Base-by-base conservation (phyloP, 1,140 invertebrate genomes). In the Coelopa frigida region DNA sequence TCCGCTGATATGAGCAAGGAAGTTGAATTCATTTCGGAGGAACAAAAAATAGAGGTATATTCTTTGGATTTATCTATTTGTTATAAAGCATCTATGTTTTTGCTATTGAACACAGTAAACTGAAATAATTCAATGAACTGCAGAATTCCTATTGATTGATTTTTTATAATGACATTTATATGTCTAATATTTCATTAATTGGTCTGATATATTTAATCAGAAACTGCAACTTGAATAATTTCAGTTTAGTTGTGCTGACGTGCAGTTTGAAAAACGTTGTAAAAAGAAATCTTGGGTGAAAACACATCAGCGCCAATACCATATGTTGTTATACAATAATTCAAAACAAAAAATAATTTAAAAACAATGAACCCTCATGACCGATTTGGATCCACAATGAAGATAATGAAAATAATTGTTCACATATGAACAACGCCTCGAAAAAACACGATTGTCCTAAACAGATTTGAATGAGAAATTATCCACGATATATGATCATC, bases 1-100 rank as follows among this genome's bases (percentile, higher is more conserved):
- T 48, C 35, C 11, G 40, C 35, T 44, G 59, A 66, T 45, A 53
- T 66, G 43, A 62, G 57, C 50, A 67, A 67, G 40, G 73, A 75
- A 53, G 72, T 74, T 33, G 72, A 75, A 57, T 74, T 74, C 52
- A 66, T 75, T 44, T 71, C 70, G 45, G 69, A 71, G 45, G 68
- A 72, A 45, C 63, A 62, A 38, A 62, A 70, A 43, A 71, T 74
- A 48, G 72, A 74, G 60, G 72, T 74, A 67, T 39, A 23, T 42
- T 11, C 2, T 38, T 46, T 46, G 36, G 38, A 23, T 23, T 46
- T 15, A 29, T 46, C 21, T 46, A 29, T 46, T 44, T 44, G 24
- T 22, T 33, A 33, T 33, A 18, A 5, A 18, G 35, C 42, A 22
- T 32, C 31, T 5, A 27, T 22, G 33, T 44, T 29, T 29, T 11